Percentiles rank a stretch among this genome's conserved stretches.
Evolutionary conservation across 23 tunicate genomes (phyloP).

Genomic region (Oikopleura vanhoeffeni): DNA sequence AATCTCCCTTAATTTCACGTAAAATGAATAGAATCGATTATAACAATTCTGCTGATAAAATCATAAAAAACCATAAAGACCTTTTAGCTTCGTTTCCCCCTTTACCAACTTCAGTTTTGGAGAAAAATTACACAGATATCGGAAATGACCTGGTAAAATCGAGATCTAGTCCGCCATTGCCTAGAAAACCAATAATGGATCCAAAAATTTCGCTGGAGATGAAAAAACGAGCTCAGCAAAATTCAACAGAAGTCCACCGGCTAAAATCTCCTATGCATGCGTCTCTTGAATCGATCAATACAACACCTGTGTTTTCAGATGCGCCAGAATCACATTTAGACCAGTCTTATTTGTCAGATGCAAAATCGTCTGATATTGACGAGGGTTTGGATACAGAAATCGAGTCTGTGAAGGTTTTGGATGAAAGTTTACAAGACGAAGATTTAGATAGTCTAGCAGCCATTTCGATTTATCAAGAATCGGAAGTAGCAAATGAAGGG

Average conservation of each 20-base stretch:
- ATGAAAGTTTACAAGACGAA: not conserved
- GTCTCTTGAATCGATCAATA: too few species aligned
- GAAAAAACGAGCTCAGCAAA: not conserved
- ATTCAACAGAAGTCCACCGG: not conserved
- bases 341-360: not conserved
- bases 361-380: not conserved
- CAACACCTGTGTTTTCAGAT: constrained; percentile 3
- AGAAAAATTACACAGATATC: not conserved
- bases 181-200: not conserved
- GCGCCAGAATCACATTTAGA: not conserved
- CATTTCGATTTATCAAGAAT: not conserved
- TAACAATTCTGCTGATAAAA: not conserved
- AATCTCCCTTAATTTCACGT: not conserved
- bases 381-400: not conserved
- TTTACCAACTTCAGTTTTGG: not conserved
- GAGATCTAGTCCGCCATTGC: not conserved
- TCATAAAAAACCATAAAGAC: not conserved
- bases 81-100: not conserved
- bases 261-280: not conserved
- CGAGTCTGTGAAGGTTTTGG: not conserved
- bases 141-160: not conserved
- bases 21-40: not conserved
- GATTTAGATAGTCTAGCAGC: constrained; percentile 10
- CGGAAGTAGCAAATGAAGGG: too few species aligned
- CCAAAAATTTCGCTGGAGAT: not conserved